These are phyloP conservation scores for Strigops habroptila DNA, from an alignment of 2,113 vertebrate genomes.

Conservation along the genomic window DNA sequence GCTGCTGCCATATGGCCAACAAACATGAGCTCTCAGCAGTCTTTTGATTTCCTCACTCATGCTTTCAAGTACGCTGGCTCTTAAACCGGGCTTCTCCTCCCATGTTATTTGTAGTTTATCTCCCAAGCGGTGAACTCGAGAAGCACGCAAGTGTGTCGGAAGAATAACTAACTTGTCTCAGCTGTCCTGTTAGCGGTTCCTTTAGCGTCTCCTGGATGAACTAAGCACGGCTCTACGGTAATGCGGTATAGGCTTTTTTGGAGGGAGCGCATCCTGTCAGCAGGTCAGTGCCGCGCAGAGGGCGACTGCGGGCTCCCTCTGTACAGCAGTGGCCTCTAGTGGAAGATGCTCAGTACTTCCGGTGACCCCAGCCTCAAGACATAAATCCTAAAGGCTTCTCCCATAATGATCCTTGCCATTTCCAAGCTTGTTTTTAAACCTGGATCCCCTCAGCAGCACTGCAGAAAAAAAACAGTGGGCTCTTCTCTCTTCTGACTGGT, in stretches of 20 bases:
- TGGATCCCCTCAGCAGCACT: background rate
- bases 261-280: background rate
- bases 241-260: rapidly evolving
- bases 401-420: background rate
- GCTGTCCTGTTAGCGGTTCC: background rate
- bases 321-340: background rate
- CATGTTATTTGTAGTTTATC: background rate
- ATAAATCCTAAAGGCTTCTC: background rate
- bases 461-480: rapidly evolving
- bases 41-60: background rate
- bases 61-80: background rate
- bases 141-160: background rate
- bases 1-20: background rate
- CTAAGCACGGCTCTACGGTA: rapidly evolving
- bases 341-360: background rate
- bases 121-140: background rate
- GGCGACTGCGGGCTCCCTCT: rapidly evolving
- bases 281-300: background rate
- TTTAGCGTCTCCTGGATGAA: background rate
- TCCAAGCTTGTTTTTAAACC: background rate
- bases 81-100: background rate
- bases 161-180: background rate
- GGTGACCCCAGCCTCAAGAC: background rate
- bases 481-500: background rate
- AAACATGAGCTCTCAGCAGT: background rate